phyloP scores from a whole-genome alignment of 2,113 vertebrate genomes.

The Istiophorus platypterus region DNA sequence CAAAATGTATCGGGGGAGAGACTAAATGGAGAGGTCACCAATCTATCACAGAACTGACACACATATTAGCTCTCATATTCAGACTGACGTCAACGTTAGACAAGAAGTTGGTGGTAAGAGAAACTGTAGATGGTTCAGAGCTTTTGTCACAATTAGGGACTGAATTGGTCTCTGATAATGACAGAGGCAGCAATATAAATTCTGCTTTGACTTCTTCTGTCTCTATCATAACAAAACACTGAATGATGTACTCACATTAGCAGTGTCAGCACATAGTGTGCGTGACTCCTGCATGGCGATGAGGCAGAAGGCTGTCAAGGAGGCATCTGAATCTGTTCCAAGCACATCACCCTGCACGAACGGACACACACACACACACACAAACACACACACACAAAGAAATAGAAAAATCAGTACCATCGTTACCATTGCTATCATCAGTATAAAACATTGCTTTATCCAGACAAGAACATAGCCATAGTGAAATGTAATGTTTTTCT shows the following conservation, averaged over 20 bases:
- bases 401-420: neutral
- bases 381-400: neutral
- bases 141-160: too few relatives aligned
- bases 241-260: conserved; percentile 83
- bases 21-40: too few relatives aligned
- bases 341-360: conserved; percentile 88
- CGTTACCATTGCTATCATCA: neutral
- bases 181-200: too few relatives aligned
- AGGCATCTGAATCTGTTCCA: conserved; percentile 77
- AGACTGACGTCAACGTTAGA: too few relatives aligned
- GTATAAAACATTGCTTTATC: neutral
- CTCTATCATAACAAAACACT: too few relatives aligned
- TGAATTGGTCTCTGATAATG: too few relatives aligned
- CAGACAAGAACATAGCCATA: neutral
- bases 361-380: conserved; percentile 1
- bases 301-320: conserved; percentile 90
- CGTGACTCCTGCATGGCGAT: conserved; percentile 86
- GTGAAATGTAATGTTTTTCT: neutral
- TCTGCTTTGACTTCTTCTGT: too few relatives aligned
- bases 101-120: too few relatives aligned
- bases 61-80: too few relatives aligned
- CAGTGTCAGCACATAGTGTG: conserved; percentile 70
- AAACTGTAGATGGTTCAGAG: too few relatives aligned
- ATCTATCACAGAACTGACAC: too few relatives aligned
- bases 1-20: too few relatives aligned